Evolutionary conservation across 2,888 invertebrate genomes (phyloP), one percentile per base, ranked within the genome.

Genomic region (Drosophila cyrtoloma): DNA sequence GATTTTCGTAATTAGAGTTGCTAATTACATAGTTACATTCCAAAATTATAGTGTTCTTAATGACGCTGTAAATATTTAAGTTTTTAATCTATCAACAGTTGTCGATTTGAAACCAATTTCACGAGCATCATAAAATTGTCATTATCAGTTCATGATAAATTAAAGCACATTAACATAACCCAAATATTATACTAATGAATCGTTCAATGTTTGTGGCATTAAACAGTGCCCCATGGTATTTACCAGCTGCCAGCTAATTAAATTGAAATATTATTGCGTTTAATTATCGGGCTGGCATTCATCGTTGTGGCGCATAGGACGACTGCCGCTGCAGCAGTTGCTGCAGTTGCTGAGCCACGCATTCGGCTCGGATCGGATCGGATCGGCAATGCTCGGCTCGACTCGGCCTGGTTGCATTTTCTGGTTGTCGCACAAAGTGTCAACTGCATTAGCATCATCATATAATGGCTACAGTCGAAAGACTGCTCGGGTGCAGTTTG

Each of bases 391-490:
- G 47, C 6, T 64, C 68, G 55, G 30, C 37, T 37, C 53, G 39
- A 39, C 10, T 53, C 66, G 50, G 37, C 35, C 50, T 37, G 28
- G 75, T 50, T 55, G 68, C 87, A 84, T 77, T 77, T 88, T 79
- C 59, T 61, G 63, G 67, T 61, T 66, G 83, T 56, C 69, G 75
- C 89, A 89, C 89, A 74, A 90, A 85, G 89, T 89, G 85, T 86
- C 85, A 86, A 86, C 91, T 86, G 85, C 85, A 86, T 86, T 91
- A 91, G 91, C 86, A 77, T 91, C 88, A 84, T 76, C 87, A 78
- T 86, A 81, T 86, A 81, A 86, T 70, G 89, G 71, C 84, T 83
- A 85, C 88, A 84, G 83, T 85, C 72, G 73, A 59, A 57, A 84
- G 59, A 65, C 69, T 74, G 57, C 57, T 59, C 63, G 78, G 81